phyloP scores from a whole-genome alignment of 2,888 invertebrate species.

The Ennomos quercinarius region DNA sequence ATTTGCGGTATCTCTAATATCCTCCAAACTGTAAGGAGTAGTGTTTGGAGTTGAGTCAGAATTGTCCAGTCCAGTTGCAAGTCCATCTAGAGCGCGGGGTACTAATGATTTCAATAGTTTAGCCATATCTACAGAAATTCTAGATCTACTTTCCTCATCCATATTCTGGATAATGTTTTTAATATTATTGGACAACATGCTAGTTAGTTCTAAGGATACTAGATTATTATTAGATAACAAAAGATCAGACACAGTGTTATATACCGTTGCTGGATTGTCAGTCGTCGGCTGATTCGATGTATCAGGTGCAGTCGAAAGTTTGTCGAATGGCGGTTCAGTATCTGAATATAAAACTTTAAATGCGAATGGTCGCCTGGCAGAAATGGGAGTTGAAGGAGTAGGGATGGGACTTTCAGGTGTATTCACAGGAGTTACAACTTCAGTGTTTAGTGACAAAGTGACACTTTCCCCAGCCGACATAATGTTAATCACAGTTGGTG shows the following conservation, averaged over 20 bases:
- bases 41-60: constrained; percentile 69
- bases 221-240: constrained; percentile 77
- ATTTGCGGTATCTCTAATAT: constrained; percentile 77
- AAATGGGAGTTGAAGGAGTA: constrained; percentile 69
- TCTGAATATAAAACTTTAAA: constrained; percentile 79
- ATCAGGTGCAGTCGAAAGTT: constrained; percentile 69
- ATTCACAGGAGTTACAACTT: constrained; percentile 65
- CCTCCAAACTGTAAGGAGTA: constrained; percentile 81
- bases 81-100: constrained; percentile 76
- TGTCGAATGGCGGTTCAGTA: constrained; percentile 75
- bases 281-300: constrained; percentile 71
- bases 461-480: constrained; percentile 72
- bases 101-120: constrained; percentile 80
- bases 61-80: constrained; percentile 63
- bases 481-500: constrained; percentile 81
- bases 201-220: constrained; percentile 82
- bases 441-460: constrained; percentile 70
- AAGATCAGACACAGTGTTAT: constrained; percentile 81
- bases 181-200: constrained; percentile 82
- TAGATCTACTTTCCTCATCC: constrained; percentile 76
- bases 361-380: constrained; percentile 81
- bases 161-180: constrained; percentile 75
- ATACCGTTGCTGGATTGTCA: constrained; percentile 79
- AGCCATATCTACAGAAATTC: constrained; percentile 81
- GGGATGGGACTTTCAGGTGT: constrained; percentile 59